Conservation (phyloP, 2,113 vertebrate genomes). For the Ursus arctos region DNA sequence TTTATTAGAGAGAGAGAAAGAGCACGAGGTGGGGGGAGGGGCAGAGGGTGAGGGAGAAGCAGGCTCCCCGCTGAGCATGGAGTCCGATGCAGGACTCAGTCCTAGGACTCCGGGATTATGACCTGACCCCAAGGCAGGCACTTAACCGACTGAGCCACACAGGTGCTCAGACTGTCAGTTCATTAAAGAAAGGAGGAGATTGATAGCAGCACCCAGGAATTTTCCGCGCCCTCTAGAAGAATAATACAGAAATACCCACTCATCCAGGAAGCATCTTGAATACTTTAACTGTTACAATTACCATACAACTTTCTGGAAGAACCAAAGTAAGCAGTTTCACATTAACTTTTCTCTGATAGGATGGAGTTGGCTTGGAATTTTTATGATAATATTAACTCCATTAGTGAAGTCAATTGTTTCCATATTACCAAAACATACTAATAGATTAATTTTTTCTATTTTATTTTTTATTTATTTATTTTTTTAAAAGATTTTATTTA, state of each 20-base stretch:
- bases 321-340: slow-evolving; percentile 56
- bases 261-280: slow-evolving; percentile 68
- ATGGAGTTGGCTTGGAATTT: slow-evolving; percentile 49
- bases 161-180: not conserved
- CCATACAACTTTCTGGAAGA: slow-evolving; percentile 74
- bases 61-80: too few relatives aligned
- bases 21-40: not conserved
- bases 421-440: slow-evolving; percentile 37
- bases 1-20: not conserved
- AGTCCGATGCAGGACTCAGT: not conserved
- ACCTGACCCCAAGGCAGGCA: not conserved
- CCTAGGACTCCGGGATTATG: not conserved
- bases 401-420: slow-evolving; percentile 74
- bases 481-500: too few relatives aligned
- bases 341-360: slow-evolving; percentile 73
- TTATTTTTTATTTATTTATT: not conserved
- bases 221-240: slow-evolving; percentile 56
- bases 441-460: slow-evolving; percentile 9
- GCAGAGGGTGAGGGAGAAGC: not conserved
- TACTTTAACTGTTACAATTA: slow-evolving; percentile 55
- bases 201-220: not conserved
- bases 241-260: slow-evolving; percentile 15
- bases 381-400: slow-evolving; percentile 69
- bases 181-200: not conserved
- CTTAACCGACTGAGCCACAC: not conserved